Percentiles rank a stretch among this genome's conserved stretches.
Conservation (phyloP, 2,888 invertebrate genomes). For the Netelia virgata region DNA sequence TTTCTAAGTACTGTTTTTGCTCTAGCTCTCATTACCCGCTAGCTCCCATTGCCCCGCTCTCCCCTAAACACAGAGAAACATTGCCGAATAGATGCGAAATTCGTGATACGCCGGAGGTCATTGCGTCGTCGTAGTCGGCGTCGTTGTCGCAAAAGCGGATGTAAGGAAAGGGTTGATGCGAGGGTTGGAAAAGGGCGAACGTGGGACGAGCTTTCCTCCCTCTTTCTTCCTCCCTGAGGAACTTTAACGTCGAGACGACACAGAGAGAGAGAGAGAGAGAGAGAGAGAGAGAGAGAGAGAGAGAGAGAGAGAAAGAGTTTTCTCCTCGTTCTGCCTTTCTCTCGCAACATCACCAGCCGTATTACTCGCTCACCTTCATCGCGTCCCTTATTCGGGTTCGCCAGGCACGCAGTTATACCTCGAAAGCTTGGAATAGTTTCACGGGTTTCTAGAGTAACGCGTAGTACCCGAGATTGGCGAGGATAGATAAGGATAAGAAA, state of each 20-base stretch:
- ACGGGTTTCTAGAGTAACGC: neutral
- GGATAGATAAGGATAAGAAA: constrained; percentile 73
- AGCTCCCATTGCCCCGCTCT: too few species aligned
- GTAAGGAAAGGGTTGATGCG: constrained; percentile 37
- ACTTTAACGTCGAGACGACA: constrained; percentile 48
- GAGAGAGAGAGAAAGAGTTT: constrained; percentile 11
- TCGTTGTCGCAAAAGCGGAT: constrained; percentile 14
- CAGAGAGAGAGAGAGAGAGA: constrained; percentile 26
- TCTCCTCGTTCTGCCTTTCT: neutral
- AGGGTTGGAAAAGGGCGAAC: constrained; percentile 45
- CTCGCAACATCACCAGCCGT: neutral
- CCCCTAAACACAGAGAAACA: neutral
- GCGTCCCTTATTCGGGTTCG: constrained; percentile 14
- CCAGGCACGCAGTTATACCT: constrained; percentile 33
- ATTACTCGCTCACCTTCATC: constrained; percentile 35
- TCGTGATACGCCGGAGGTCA: constrained; percentile 52
- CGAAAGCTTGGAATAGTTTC: constrained; percentile 54
- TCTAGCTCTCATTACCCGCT: too few species aligned
- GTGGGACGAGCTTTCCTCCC: neutral
- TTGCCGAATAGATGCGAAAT: constrained; percentile 28
- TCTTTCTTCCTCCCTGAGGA: neutral
- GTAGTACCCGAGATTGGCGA: constrained; percentile 45
- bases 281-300: constrained; percentile 17
- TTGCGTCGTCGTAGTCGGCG: constrained; percentile 21
- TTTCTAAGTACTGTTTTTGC: too few species aligned